A percentile compares a stretch with the other conserved stretches of the same genome.
Conservation (phyloP, 2,113 vertebrate genomes). For the Sarotherodon lohbergeri region DNA sequence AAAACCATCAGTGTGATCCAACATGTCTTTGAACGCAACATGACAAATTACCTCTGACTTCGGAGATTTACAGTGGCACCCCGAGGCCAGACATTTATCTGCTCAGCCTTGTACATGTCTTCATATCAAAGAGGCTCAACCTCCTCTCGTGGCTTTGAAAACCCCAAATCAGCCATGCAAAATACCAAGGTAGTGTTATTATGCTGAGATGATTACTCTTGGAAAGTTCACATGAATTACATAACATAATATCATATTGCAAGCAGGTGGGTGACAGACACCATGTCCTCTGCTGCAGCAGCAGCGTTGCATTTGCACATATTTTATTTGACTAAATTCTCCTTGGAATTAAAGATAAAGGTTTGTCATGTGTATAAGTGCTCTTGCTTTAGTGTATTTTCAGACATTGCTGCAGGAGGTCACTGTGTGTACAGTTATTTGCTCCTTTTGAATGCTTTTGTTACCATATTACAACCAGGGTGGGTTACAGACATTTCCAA, state of each 20-base stretch:
- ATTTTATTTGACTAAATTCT: background rate
- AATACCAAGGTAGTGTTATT: background rate
- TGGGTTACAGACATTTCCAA: background rate
- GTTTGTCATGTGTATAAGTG: background rate
- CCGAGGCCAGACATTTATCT: background rate
- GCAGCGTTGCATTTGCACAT: background rate
- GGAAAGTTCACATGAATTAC: conserved; percentile 20
- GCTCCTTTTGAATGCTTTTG: background rate
- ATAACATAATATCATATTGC: conserved; percentile 42
- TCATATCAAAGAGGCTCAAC: background rate
- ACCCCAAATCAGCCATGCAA: background rate
- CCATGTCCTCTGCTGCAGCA: background rate
- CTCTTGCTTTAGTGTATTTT: background rate
- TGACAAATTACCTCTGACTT: background rate
- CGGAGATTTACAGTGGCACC: background rate
- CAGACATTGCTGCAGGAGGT: background rate
- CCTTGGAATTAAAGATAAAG: background rate
- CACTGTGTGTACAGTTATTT: background rate
- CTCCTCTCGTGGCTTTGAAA: background rate
- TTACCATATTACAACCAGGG: background rate
- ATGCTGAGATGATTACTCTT: background rate
- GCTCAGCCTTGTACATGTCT: background rate
- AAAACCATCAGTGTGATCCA: background rate
- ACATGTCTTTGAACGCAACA: background rate
- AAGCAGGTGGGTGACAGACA: conserved; percentile 39